These are phyloP conservation scores for Rattus rattus DNA, from an alignment of 2,113 vertebrate genomes.

Conservation along the genomic window DNA sequence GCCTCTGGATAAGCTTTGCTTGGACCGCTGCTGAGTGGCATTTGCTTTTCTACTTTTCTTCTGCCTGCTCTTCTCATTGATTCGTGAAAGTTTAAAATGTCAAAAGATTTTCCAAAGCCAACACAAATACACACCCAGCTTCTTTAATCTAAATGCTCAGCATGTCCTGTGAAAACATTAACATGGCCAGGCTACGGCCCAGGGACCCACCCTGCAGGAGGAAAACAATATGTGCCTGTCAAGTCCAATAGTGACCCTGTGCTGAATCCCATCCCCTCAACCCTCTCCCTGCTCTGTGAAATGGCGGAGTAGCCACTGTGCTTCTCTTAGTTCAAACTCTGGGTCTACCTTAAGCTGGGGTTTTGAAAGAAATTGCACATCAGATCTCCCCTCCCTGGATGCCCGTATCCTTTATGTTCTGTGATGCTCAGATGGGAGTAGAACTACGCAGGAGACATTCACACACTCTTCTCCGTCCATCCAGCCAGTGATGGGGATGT, in stretches of 20 bases:
- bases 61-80: neutral
- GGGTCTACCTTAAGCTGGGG: neutral
- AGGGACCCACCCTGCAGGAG: neutral
- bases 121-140: neutral
- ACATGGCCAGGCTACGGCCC: neutral
- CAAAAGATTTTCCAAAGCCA: neutral
- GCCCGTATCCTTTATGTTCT: neutral
- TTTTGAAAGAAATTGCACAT: neutral
- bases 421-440: neutral
- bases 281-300: neutral
- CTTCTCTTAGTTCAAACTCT: neutral
- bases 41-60: constrained; percentile 58
- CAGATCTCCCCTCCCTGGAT: neutral
- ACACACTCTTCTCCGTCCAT: neutral
- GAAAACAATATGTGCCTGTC: neutral
- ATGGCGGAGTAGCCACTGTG: neutral
- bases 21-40: neutral
- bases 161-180: neutral
- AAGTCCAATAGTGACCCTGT: neutral
- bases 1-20: neutral
- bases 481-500: neutral
- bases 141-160: neutral
- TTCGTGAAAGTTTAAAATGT: constrained; percentile 48
- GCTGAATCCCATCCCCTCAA: too few species aligned
- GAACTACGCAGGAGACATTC: neutral